Evolutionary conservation across 1,140 invertebrate genomes (phyloP).

Genomic region (Amyelois transitella): DNA sequence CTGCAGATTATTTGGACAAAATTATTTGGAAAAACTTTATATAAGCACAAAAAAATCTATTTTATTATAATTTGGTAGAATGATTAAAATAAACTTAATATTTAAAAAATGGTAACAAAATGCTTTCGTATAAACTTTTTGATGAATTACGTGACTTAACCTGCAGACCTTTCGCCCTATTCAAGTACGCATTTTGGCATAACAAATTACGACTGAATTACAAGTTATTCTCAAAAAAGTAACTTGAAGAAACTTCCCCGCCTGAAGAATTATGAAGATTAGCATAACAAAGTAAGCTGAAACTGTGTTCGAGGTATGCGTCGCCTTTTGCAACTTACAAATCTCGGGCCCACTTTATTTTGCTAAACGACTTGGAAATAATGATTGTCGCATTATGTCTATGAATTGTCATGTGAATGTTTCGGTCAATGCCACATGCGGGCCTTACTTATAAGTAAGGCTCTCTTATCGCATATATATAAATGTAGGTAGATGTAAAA

Average conservation of each 20-base stretch:
- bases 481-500: too few species aligned
- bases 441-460: too few species aligned
- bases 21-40: too few species aligned
- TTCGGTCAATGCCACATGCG: too few species aligned
- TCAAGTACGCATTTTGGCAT: constrained; percentile 23
- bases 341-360: constrained; percentile 31
- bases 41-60: too few species aligned
- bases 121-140: background rate
- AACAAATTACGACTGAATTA: constrained; percentile 67
- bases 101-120: too few species aligned
- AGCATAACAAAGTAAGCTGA: constrained; percentile 71
- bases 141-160: constrained; percentile 1
- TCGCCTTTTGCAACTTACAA: constrained; percentile 37
- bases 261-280: constrained; percentile 72
- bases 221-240: constrained; percentile 69
- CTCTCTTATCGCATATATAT: too few species aligned
- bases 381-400: too few species aligned
- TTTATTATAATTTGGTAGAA: too few species aligned
- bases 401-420: too few species aligned
- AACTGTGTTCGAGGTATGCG: constrained; percentile 62
- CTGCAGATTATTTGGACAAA: too few species aligned
- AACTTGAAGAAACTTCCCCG: constrained; percentile 58
- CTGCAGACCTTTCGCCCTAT: constrained; percentile 13
- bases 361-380: background rate
- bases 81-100: too few species aligned